Percentiles rank a stretch among this genome's conserved stretches.
phyloP scores from a whole-genome alignment of 2,113 vertebrate species.

The Acrocephalus kingi region DNA sequence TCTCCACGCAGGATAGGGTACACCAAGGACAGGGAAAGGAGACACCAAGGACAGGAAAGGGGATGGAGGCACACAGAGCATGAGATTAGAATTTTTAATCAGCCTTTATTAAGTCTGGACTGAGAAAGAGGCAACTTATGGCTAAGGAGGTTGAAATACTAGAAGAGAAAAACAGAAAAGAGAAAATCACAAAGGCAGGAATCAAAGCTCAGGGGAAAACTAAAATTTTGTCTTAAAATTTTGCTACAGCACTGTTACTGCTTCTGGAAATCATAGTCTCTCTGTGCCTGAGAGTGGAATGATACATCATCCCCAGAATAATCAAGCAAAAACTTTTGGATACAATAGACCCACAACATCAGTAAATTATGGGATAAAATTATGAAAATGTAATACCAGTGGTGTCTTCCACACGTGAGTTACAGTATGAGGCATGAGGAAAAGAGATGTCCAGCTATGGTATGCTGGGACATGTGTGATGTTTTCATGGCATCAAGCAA shows the following conservation, averaged over 20 bases:
- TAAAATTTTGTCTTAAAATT: background rate
- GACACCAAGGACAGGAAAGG: background rate
- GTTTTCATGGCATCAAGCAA: background rate
- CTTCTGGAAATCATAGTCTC: background rate
- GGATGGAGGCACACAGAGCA: background rate
- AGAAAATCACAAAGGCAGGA: background rate
- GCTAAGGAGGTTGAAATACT: background rate
- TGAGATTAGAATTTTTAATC: background rate
- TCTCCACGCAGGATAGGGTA: background rate
- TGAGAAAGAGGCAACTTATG: background rate
- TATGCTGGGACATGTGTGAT: background rate
- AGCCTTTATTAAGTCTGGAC: background rate
- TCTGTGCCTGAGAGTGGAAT: background rate
- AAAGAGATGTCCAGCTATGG: fast-evolving
- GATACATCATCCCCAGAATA: background rate
- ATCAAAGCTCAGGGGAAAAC: background rate
- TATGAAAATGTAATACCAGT: background rate
- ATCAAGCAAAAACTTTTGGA: background rate
- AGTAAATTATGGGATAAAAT: background rate
- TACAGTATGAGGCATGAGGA: background rate
- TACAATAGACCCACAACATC: background rate
- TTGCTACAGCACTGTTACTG: background rate
- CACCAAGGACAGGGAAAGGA: background rate
- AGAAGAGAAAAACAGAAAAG: background rate
- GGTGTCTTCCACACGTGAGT: background rate